These are phyloP conservation scores for Watsonalla cultraria DNA, from an alignment of 2,888 invertebrate genomes.

Conservation along the genomic window DNA sequence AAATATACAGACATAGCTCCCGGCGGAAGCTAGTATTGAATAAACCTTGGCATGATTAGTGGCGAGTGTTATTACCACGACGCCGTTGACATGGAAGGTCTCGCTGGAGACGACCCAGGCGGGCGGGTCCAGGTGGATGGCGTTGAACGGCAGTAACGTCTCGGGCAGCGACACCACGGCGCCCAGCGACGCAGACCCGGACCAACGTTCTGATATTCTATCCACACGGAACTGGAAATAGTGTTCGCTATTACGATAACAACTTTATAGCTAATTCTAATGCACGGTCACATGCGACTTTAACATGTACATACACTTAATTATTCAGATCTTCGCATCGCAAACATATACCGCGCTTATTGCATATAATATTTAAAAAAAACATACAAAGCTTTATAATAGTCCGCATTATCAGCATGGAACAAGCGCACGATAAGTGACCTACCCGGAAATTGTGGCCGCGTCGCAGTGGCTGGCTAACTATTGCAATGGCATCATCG, in stretches of 20 bases:
- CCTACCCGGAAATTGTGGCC: slow-evolving; percentile 85
- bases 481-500: slow-evolving; percentile 88
- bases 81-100: slow-evolving; percentile 89
- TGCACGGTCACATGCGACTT: background rate
- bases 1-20: too few species aligned
- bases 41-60: too few species aligned
- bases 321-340: background rate
- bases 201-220: slow-evolving; percentile 85
- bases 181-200: slow-evolving; percentile 87
- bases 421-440: slow-evolving; percentile 3
- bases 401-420: background rate
- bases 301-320: background rate
- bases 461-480: slow-evolving; percentile 81
- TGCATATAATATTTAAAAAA: background rate
- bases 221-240: slow-evolving; percentile 83
- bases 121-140: slow-evolving; percentile 86
- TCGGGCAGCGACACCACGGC: slow-evolving; percentile 85
- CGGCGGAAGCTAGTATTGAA: too few species aligned
- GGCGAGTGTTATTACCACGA: slow-evolving; percentile 76
- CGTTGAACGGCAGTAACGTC: slow-evolving; percentile 80
- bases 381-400: background rate
- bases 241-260: background rate
- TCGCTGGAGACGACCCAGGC: slow-evolving; percentile 91
- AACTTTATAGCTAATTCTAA: background rate
- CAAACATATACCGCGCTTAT: background rate